Base-by-base conservation (phyloP, 2,113 vertebrate genomes). In the Amazona vittata region DNA sequence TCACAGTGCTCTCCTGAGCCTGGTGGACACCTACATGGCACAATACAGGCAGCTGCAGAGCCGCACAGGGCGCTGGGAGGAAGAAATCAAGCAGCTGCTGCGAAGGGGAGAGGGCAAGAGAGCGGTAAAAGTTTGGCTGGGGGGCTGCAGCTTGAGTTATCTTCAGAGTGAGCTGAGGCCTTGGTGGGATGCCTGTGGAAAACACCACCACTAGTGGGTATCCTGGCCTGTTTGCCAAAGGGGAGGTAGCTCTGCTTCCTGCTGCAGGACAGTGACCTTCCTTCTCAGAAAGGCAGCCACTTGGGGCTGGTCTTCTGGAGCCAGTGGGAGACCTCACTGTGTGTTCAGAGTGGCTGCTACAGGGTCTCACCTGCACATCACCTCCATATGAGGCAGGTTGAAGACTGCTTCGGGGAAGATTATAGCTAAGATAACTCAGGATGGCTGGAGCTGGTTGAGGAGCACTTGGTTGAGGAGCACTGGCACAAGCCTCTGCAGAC, bases 81-180 rank as follows among this genome's bases (percentile, higher is more conserved):
- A 96, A 60, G 97, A 98, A 55, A 96, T 95, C 65, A 96, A 90
- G 77, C 37, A 95, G 73, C 94, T 98, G 55, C 88, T 98, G 21
- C 93, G 8, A 59, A 93, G 70, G 9, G 98, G 96, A 63, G 97
- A 98, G 74, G 62, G 86, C 7, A 75, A 96, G 80, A 96, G 92
- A 95, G 91, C 33, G 97, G 98, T 98, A 97, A 97, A 95, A 16
- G 33, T 8, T 11, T 52, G 70, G 11, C 81, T 49, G 37, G 21
- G 2, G 26, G 15, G 15, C 52, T 89, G 49, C 1, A 3, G 22
- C 31, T 68, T 43, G 67, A 10, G 31, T 26, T 3, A 4, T n/a
- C 46, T 65, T 64, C 60, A 35, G 22, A 1, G 0, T 21, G 37
- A 49, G 33, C 71, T 83, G 71, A 22, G 80, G 41, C 44, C 80